Base-by-base conservation (phyloP, 2,888 invertebrate genomes). In the Erebia epiphron region DNA sequence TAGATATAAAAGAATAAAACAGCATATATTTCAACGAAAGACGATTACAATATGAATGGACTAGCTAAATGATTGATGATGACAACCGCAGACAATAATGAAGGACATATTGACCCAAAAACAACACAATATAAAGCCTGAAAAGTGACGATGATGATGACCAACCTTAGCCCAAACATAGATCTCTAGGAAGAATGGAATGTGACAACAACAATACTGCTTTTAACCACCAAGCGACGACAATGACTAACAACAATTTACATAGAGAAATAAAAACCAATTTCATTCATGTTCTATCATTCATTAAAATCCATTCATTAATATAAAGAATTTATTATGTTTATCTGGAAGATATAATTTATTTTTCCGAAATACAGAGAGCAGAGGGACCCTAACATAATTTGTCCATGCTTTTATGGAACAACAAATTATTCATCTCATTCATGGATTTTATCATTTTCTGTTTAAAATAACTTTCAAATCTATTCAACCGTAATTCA, bases 51-150 rank as follows among this genome's bases (percentile, higher is more conserved):
- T 7, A 8, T 35, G 50, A 63, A 4, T 49, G 13, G 18, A 57
- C 16, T 64, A 64, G 64, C 64, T 64, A 64, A 52, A 64, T 64
- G 65, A 43, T 5, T 43, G 16, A 52, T 13, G 26, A 41, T 14
- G 56, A 46, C 4, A 10, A 66, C 57, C 57, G 21, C 56, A 66
- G 50, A 63, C 50, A 66, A 56, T 11, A 26, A 54, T 11, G 8
- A 16, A 64, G 52, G 16, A 16, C 52, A 52, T 16, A 16, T 9
- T 5, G 35, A 64, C 35, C 41, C 7, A 16, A 14, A 4, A 49
- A 67, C 67, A 54, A 7, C 49, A 67, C 58, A 67, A 21, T 57
- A 9, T 57, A 9, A 58, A 67, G 57, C 49, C 52, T 64, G 58
- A 18, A 14, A 14, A 13, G 49, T 67, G 58, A 21, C 43, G 14